Conservation (phyloP, 2,113 vertebrate species). For the Fregetta grallaria region DNA sequence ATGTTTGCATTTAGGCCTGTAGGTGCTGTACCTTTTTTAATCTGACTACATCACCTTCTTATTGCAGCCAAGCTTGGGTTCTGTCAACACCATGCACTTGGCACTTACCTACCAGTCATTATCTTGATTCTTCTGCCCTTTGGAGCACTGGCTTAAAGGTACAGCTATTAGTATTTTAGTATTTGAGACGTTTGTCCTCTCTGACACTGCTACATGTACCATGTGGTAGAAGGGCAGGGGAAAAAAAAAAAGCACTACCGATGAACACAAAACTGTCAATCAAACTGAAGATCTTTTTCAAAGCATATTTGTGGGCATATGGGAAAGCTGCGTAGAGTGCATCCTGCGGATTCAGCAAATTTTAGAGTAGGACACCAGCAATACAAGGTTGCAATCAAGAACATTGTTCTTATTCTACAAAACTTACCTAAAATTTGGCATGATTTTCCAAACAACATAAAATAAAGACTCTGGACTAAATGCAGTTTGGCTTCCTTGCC, state of each 20-base stretch:
- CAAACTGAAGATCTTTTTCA: not conserved
- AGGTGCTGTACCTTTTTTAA: not conserved
- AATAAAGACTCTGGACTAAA: slow-evolving; percentile 98
- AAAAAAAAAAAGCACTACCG: not conserved
- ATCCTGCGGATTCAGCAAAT: not conserved
- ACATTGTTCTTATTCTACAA: not conserved
- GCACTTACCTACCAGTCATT: not conserved
- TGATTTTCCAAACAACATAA: slow-evolving; percentile 99
- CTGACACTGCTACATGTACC: not conserved
- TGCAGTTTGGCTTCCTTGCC: slow-evolving; percentile 94
- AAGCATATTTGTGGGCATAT: not conserved
- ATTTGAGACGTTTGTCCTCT: not conserved
- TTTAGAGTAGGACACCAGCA: not conserved
- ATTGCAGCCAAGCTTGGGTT: not conserved
- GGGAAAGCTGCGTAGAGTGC: not conserved
- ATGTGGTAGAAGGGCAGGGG: not conserved
- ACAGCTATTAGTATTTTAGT: not conserved
- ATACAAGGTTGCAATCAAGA: not conserved
- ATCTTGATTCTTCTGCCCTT: not conserved
- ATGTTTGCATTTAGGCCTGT: not conserved
- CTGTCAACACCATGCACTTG: not conserved
- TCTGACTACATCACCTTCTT: not conserved
- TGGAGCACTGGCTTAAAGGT: not conserved
- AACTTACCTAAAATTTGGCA: slow-evolving; percentile 97
- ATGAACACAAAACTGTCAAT: not conserved